These are phyloP conservation scores for Plumapathes pennacea DNA, from an alignment of 92 coral and sea anemone species.

Conservation along the genomic window DNA sequence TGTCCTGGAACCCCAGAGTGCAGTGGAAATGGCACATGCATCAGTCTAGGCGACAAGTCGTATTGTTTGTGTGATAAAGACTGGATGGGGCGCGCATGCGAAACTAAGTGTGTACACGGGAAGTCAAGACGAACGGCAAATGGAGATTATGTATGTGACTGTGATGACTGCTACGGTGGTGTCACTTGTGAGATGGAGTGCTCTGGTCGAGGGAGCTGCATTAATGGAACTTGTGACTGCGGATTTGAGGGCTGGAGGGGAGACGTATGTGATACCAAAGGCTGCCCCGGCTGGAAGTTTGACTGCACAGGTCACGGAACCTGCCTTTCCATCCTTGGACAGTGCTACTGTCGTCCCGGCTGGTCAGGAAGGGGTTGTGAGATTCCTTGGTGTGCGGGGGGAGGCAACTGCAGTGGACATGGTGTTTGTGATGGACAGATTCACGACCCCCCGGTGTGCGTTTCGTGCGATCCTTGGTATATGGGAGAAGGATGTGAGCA, in stretches of 20 bases:
- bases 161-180: slow-evolving; percentile 77
- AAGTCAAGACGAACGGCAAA: slow-evolving; percentile 54
- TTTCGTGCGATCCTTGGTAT: slow-evolving; percentile 77
- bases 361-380: slow-evolving; percentile 92
- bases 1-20: slow-evolving; percentile 96
- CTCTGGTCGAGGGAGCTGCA: slow-evolving; percentile 86
- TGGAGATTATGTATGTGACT: slow-evolving; percentile 55
- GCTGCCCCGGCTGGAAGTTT: slow-evolving; percentile 93
- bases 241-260: slow-evolving; percentile 99
- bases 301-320: slow-evolving; percentile 98
- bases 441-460: slow-evolving; percentile 92
- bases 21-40: slow-evolving; percentile 75
- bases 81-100: slow-evolving; percentile 95
- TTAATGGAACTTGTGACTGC: slow-evolving; percentile 82
- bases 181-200: slow-evolving; percentile 86
- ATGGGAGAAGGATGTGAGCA: slow-evolving; percentile 84
- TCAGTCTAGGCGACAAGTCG: slow-evolving; percentile 37
- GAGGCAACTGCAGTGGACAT: slow-evolving; percentile 93
- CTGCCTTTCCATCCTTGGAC: slow-evolving; percentile 69
- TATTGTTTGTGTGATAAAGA: slow-evolving; percentile 70
- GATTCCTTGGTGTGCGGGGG: slow-evolving; percentile 84
- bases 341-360: slow-evolving; percentile 91
- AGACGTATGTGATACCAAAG: slow-evolving; percentile 56
- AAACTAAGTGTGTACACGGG: slow-evolving; percentile 84
- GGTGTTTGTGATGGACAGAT: slow-evolving; percentile 86